Percentiles rank a stretch among this genome's conserved stretches.
phyloP scores from a whole-genome alignment of 2,888 invertebrate species.

The Sympetrum striolatum region DNA sequence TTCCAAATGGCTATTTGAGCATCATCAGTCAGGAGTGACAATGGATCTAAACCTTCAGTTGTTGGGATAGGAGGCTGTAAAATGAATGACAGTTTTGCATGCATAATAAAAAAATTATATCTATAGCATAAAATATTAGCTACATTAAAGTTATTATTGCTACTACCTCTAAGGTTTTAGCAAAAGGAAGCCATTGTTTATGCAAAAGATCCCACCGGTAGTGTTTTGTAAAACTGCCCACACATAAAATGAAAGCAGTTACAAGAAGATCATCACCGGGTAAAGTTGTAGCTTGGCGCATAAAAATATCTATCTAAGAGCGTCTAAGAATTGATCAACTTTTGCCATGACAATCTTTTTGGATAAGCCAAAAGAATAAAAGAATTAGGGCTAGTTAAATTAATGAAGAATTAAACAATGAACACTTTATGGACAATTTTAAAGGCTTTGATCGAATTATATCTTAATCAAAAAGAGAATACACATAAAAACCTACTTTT shows the following conservation, averaged over 20 bases:
- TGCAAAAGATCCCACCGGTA: slow-evolving; percentile 87
- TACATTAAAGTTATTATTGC: background rate
- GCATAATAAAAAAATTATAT: background rate
- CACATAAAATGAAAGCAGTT: slow-evolving; percentile 95
- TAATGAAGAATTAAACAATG: too few species aligned
- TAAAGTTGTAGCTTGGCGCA: slow-evolving; percentile 87
- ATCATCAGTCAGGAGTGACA: slow-evolving; percentile 88
- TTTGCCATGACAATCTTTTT: slow-evolving; percentile 86
- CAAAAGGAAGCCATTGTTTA: slow-evolving; percentile 86
- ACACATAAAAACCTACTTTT: slow-evolving; percentile 65
- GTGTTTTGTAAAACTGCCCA: slow-evolving; percentile 94
- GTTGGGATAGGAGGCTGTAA: slow-evolving; percentile 84
- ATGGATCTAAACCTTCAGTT: slow-evolving; percentile 86
- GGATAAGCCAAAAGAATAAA: slow-evolving; percentile 1
- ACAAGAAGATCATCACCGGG: slow-evolving; percentile 93
- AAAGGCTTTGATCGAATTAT: background rate
- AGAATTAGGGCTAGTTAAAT: background rate
- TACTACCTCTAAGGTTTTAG: slow-evolving; percentile 77
- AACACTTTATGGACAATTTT: too few species aligned
- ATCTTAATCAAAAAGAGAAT: background rate
- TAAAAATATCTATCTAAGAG: slow-evolving; percentile 80
- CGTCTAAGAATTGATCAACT: slow-evolving; percentile 88
- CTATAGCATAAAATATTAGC: background rate
- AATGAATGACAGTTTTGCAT: slow-evolving; percentile 44
- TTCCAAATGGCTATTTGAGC: slow-evolving; percentile 96